These are phyloP conservation scores for Misgurnus anguillicaudatus DNA, from an alignment of 2,113 vertebrate genomes.

Conservation along the genomic window DNA sequence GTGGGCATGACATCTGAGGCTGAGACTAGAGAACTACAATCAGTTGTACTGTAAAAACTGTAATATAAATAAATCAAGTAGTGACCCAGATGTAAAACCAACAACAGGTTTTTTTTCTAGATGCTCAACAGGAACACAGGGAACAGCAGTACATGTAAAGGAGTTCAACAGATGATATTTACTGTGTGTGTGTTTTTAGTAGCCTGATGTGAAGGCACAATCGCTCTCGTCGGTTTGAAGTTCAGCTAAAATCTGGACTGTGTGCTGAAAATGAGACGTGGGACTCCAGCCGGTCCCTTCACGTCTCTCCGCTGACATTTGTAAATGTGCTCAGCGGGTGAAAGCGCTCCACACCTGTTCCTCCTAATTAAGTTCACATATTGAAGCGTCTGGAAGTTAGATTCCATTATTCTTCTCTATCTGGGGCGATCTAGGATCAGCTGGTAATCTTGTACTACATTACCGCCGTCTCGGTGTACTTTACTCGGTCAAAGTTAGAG, in stretches of 20 bases:
- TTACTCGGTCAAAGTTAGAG: conserved; percentile 5
- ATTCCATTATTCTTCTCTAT: conserved; percentile 50
- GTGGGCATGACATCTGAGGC: too few species aligned
- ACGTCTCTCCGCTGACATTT: conserved; percentile 35
- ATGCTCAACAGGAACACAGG: too few species aligned
- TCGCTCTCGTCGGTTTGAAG: too few species aligned
- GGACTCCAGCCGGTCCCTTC: conserved; percentile 26
- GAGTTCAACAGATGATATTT: too few species aligned
- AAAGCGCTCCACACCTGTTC: conserved; percentile 48
- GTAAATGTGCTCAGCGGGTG: conserved; percentile 51
- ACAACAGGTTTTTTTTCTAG: too few species aligned
- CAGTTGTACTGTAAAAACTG: too few species aligned
- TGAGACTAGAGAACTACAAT: too few species aligned
- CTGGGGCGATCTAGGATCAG: conserved; percentile 46
- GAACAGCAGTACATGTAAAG: too few species aligned
- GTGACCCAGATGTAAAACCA: too few species aligned
- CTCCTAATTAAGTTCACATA: conserved; percentile 52
- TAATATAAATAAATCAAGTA: too few species aligned
- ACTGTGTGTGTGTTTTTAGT: too few species aligned
- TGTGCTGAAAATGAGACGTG: conserved; percentile 46
- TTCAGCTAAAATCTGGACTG: conserved; percentile 20
- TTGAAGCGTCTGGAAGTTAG: conserved; percentile 29
- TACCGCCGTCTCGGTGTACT: not conserved
- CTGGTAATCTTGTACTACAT: conserved; percentile 38
- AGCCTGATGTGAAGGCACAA: too few species aligned